Evolutionary conservation across 2,113 vertebrate species (phyloP), one percentile per base, ranked within the genome.

Genomic region (Campylorhamphus procurvoides): DNA sequence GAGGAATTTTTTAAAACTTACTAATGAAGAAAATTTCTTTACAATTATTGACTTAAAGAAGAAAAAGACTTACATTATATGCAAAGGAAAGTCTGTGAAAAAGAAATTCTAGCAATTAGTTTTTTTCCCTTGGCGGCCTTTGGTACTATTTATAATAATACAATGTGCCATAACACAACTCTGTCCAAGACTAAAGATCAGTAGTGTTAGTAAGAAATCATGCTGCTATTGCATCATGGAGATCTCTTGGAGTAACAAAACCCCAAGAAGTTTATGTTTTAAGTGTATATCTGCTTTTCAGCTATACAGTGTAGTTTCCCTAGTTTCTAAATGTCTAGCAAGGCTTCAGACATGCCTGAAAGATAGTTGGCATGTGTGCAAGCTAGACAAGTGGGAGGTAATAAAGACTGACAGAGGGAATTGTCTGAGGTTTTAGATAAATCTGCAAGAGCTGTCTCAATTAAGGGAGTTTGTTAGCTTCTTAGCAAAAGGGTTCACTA

Each of bases 401-500:
- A 91, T 64, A 84, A 19, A 72, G 80, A 84, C 4, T 89, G 80
- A 88, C 84, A 85, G 52, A 89, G n/a, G 19, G 64, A 90, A 78
- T 90, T 89, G 24, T 72, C 84, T 87, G 72, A 90, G 80, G 40
- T 90, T 94, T 93, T 89, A 40, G 64, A 28, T 82, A 81, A 92
- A n/a, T 63, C 56, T 91, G 24, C 25, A 76, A 76, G 29, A 89
- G 13, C 20, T 68, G 35, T 89, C 66, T 93, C 66, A 93, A 35
- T 91, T 84, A 84, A 76, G 10, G 37, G 49, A 66, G 18, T 76
- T 87, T 60, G 24, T 85, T 79, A 85, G 28, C 18, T 66, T 63
- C 35, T 93, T 39, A 77, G 73, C 20, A 83, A 77, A 90, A 77
- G 3, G 5, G 5, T 67, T 92, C 37, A 17, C 9, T 82, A 23